Evolutionary conservation across 2,888 invertebrate genomes (phyloP).

Genomic region (Ormia ochracea): DNA sequence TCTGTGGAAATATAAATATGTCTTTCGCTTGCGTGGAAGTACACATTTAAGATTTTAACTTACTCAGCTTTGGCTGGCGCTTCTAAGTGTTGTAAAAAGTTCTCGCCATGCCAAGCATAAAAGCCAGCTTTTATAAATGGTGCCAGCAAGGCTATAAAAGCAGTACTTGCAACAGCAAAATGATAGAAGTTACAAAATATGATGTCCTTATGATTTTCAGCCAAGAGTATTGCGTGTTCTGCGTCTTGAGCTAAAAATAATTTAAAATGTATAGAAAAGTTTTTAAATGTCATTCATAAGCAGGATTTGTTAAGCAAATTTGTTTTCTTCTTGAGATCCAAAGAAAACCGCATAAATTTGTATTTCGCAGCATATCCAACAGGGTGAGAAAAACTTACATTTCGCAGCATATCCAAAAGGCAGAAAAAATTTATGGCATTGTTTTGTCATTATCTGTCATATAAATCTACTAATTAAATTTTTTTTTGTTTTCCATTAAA

Average conservation of each 20-base stretch:
- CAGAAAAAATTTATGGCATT: too few species aligned
- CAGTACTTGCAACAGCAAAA: conserved; percentile 16
- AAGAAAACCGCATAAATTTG: neutral
- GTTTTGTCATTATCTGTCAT: too few species aligned
- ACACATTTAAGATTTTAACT: neutral
- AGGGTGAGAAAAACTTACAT: too few species aligned
- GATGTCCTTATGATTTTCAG: conserved; percentile 49
- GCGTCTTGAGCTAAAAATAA: conserved; percentile 23
- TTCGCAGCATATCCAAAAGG: neutral
- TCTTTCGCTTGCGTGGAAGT: neutral
- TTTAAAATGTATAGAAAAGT: too few species aligned
- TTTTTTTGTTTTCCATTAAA: neutral
- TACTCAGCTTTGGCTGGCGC: conserved; percentile 43
- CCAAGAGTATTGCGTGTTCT: conserved; percentile 33
- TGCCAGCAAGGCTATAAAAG: neutral
- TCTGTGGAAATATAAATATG: neutral
- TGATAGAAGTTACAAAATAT: conserved; percentile 43
- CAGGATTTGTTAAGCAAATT: too few species aligned
- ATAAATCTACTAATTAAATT: too few species aligned
- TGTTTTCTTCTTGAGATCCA: neutral
- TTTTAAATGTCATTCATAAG: too few species aligned
- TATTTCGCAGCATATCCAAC: neutral
- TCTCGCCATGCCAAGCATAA: conserved; percentile 1
- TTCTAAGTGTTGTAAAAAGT: conserved; percentile 27
- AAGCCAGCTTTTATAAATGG: conserved; percentile 34